Base-by-base conservation (phyloP, 2,113 vertebrate species). In the Mormoops blainvillei region DNA sequence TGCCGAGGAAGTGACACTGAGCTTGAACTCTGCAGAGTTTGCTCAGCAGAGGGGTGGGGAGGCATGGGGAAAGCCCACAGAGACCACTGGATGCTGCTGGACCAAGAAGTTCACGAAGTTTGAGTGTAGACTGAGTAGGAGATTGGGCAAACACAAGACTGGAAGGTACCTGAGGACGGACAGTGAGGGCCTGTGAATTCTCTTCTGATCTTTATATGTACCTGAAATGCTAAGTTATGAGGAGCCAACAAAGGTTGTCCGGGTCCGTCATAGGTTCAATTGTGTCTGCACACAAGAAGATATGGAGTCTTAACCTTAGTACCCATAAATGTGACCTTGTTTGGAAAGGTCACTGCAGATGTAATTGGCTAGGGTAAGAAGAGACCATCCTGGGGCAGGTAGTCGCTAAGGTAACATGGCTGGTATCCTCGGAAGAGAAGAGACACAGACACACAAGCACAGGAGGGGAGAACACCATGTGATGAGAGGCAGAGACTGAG, bases 21-120 rank as follows among this genome's bases (percentile, higher is more conserved):
- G 19, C 58, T 65, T 19, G 28, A 78, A 78, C 43, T 28, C 31
- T 1, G 41, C 22, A 63, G 48, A 13, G 15, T 7, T 45, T n/a
- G 1, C 31, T 24, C 33, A 50, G n/a, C 6, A 5, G 43, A 54
- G 11, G 18, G 2, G 8, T 16, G 10, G 14, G 15, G n/a, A 76
- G 56, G 14, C 6, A 2, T 2, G 24, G 18, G 33, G 43, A 50
- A 28, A 10, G 45, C 11, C n/a, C 41, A 7, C 41, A 13, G 33
- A 12, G 12, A 20, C 16, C n/a, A 24, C 2, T 1, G 16, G 2
- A 12, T 5, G 11, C 3, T n/a, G 6, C 19, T 1, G 1, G 0
- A 11, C 24, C 31, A 19, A 33, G 7, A 54, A 13, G n/a, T 26
- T 71, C 41, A 7, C 0, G 0, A 26, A 48, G 54, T 58, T 76